phyloP scores from a whole-genome alignment of 2,797 vertebrate genomes.

The Cossypha caffra region DNA sequence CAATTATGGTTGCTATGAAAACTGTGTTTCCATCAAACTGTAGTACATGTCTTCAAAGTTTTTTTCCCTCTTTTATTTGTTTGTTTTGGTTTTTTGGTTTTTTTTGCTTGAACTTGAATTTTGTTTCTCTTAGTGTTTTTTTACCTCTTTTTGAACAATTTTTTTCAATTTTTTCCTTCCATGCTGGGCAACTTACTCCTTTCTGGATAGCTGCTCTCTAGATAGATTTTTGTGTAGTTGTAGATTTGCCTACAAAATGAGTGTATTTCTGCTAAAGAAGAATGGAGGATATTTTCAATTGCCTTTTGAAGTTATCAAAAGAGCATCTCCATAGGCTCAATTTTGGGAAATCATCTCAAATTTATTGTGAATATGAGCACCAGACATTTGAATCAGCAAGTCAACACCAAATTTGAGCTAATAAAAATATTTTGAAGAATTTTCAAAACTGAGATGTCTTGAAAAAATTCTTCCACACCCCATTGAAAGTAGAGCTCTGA shows the following conservation, averaged over 20 bases:
- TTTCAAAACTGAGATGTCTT: neutral
- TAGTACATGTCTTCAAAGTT: neutral
- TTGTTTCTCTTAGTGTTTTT: neutral
- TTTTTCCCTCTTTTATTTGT: neutral
- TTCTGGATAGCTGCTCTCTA: neutral
- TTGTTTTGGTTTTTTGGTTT: too few relatives aligned
- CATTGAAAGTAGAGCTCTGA: neutral
- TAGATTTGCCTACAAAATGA: neutral
- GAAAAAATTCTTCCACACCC: neutral
- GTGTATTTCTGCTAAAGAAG: neutral
- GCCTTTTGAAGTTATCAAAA: neutral
- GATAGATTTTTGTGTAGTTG: neutral
- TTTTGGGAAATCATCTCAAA: neutral
- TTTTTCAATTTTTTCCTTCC: fast-evolving
- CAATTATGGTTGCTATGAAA: neutral
- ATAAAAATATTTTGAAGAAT: neutral
- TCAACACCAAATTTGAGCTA: neutral
- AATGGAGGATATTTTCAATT: neutral
- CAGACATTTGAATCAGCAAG: neutral
- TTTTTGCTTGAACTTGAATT: neutral
- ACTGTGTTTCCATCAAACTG: neutral
- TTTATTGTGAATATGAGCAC: neutral
- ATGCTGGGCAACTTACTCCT: neutral
- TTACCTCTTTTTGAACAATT: neutral
- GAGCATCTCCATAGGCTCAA: fast-evolving